These are phyloP conservation scores for Zaprionus tsacasi DNA, from an alignment of 1,140 invertebrate genomes.

Conservation along the genomic window DNA sequence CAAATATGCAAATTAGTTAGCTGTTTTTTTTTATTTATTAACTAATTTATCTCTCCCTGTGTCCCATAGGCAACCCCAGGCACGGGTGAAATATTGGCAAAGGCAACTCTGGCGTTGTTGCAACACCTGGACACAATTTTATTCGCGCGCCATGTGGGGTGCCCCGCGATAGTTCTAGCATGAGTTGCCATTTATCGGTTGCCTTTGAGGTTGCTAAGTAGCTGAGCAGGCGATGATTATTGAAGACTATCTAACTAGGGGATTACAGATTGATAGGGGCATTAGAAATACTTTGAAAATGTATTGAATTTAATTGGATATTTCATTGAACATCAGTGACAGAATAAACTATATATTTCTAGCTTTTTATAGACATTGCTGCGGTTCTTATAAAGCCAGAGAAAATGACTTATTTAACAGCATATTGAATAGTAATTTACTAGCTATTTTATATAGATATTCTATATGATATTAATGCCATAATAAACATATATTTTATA, in stretches of 20 bases:
- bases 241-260: too few species aligned
- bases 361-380: too few species aligned
- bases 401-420: too few species aligned
- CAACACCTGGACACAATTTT: conserved; percentile 77
- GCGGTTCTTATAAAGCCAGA: too few species aligned
- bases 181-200: conserved; percentile 11
- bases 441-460: too few species aligned
- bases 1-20: conserved; percentile 81
- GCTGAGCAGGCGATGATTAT: conserved; percentile 23
- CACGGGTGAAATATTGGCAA: conserved; percentile 77
- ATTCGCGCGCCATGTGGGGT: conserved; percentile 19
- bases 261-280: too few species aligned
- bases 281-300: too few species aligned
- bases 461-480: neutral
- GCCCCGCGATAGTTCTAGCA: neutral
- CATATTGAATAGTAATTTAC: too few species aligned
- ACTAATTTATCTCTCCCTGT: conserved; percentile 75
- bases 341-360: too few species aligned
- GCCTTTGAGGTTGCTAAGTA: conserved; percentile 53
- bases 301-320: too few species aligned
- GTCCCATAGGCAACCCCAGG: conserved; percentile 64
- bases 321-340: too few species aligned
- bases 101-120: conserved; percentile 47
- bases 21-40: conserved; percentile 71
- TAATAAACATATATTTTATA: neutral